Base-by-base conservation (phyloP, 2,797 vertebrate genomes). In the Silurus aristotelis region DNA sequence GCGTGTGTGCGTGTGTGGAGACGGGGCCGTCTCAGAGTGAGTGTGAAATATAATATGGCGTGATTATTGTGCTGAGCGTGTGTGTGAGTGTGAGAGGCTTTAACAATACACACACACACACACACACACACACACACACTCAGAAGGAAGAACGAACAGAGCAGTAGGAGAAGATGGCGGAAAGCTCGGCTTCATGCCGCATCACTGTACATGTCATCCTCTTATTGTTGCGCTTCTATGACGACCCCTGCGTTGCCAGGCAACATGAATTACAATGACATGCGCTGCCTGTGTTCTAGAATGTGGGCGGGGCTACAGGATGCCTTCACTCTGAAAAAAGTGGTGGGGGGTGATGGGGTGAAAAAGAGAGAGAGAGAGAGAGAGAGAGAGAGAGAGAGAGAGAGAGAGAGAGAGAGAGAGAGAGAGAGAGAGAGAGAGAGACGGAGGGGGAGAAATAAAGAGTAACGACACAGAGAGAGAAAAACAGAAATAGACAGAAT, bases 221-320 rank as follows among this genome's bases (percentile, higher is more conserved):
- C 86, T 89, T 88, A 90, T 90, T 89, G 88, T 88, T 87, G 87
- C 84, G 87, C 88, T 87, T 85, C 88, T 89, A 90, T 90, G 89
- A 90, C 89, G 85, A 87, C 85, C 88, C 83, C 87, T 76, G 63
- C 80, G 88, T 90, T 90, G 87, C 89, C 85, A 89, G 87, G 89
- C 89, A 90, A 90, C 89, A 90, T 86, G 87, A 89, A 90, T 89
- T 89, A 90, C 88, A 90, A 90, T 90, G 88, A 88, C 86, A 89
- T 77, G 80, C 84, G 68, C 85, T 76, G 82, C 87, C 84, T 88
- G 89, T 89, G 89, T 89, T 90, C 87, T 86, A 87, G 84, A 86
- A 87, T 78, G 83, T 84, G 87, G 87, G 88, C 76, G 87, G 88
- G 77, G 88, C 84, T 22, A n/a, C 79, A 83, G 71, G 85, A 89